Evolutionary conservation across 1,140 invertebrate genomes (phyloP).

Genomic region (Magallana angulata): DNA sequence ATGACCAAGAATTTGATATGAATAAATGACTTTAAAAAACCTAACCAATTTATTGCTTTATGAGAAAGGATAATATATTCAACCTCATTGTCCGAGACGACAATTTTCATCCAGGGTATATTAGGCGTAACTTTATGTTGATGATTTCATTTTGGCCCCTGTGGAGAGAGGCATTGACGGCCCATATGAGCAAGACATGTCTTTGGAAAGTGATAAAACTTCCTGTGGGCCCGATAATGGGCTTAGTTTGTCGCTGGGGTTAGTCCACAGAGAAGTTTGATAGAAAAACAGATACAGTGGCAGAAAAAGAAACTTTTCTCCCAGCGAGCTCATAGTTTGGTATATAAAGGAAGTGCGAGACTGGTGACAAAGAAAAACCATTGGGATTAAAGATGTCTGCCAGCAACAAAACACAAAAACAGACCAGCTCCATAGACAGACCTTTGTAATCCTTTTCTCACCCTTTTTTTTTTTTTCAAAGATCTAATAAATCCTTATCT

Average conservation of each 20-base stretch:
- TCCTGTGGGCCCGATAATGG: conserved; percentile 7
- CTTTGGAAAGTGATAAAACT: conserved; percentile 21
- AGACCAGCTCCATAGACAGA: background rate
- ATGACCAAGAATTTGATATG: conserved; percentile 8
- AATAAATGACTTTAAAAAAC: conserved; percentile 32
- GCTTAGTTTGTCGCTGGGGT: background rate
- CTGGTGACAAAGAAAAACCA: background rate
- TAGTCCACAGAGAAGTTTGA: background rate
- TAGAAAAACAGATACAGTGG: conserved; percentile 11
- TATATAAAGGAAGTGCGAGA: conserved; percentile 8
- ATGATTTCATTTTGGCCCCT: conserved; percentile 37
- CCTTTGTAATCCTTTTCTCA: background rate
- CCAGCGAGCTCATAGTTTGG: background rate
- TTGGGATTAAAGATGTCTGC: background rate
- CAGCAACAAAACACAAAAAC: background rate
- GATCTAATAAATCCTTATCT: background rate
- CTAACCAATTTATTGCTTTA: conserved; percentile 30
- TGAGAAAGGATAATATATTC: conserved; percentile 48
- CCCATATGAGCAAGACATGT: background rate
- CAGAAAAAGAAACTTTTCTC: background rate
- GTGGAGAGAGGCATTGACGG: background rate
- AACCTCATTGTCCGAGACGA: conserved; percentile 13
- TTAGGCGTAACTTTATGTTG: conserved; percentile 46
- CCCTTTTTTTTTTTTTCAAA: background rate
- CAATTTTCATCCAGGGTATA: conserved; percentile 41